phyloP scores from a whole-genome alignment of 2,113 vertebrate genomes.

The Eurystomus gularis region DNA sequence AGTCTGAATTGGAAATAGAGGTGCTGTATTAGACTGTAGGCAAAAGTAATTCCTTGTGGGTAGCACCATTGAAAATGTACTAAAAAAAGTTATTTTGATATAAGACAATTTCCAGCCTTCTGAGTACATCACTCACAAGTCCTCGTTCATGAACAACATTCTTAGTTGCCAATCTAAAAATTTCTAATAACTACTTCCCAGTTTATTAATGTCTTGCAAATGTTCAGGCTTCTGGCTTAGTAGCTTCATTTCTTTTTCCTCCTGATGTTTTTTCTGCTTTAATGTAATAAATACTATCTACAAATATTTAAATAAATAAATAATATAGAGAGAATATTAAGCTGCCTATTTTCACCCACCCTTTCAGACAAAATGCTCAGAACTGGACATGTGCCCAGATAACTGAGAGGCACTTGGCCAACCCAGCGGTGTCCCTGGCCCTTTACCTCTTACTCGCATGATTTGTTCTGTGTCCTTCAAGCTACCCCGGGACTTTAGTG shows the following conservation, averaged over 20 bases:
- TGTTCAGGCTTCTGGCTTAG: not conserved
- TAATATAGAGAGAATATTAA: accelerated
- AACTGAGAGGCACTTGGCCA: not conserved
- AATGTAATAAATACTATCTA: not conserved
- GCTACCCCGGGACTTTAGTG: not conserved
- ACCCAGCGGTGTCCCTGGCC: not conserved
- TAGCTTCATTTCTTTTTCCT: not conserved
- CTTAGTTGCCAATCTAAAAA: not conserved
- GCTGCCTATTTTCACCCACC: not conserved
- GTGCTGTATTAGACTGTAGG: accelerated
- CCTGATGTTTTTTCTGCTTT: not conserved
- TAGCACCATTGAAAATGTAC: not conserved
- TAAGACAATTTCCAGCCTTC: not conserved
- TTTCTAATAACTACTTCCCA: not conserved
- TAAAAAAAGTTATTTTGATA: not conserved
- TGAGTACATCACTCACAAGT: not conserved
- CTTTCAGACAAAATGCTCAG: not conserved
- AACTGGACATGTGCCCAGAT: not conserved
- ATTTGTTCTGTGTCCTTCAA: not conserved
- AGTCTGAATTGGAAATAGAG: not conserved
- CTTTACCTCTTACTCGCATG: not conserved
- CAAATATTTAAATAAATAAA: not conserved
- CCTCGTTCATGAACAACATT: not conserved
- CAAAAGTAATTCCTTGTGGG: not conserved
- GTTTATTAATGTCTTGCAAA: not conserved